phyloP scores from a whole-genome alignment of 2,797 vertebrate genomes.

The Tapirus indicus region DNA sequence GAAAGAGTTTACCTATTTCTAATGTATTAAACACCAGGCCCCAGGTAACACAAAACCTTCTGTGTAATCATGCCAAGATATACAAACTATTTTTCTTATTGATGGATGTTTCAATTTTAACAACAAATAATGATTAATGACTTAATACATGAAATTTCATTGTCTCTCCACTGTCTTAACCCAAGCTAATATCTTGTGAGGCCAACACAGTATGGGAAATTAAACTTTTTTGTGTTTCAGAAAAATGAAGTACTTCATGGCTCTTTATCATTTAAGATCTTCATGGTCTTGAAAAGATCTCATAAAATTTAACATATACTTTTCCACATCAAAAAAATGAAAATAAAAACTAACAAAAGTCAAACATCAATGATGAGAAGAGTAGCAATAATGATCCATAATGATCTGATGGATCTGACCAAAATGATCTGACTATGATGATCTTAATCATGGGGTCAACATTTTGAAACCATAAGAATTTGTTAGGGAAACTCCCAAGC shows the following conservation, averaged over 20 bases:
- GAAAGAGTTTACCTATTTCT: background rate
- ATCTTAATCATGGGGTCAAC: background rate
- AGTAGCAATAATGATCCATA: background rate
- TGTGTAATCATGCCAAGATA: background rate
- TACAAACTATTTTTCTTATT: background rate
- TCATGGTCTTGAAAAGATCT: background rate
- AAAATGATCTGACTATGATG: background rate
- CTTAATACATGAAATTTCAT: background rate
- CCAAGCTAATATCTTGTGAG: background rate
- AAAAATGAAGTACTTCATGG: background rate
- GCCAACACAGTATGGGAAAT: background rate
- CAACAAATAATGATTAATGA: background rate
- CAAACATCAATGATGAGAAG: background rate
- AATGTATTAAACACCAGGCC: background rate
- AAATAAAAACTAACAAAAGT: background rate
- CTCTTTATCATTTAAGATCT: background rate
- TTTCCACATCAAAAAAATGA: background rate
- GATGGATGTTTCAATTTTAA: background rate
- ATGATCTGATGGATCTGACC: background rate
- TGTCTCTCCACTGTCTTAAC: background rate
- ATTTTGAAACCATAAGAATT: background rate
- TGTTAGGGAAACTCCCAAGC: background rate
- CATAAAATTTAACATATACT: background rate
- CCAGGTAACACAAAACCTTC: background rate
- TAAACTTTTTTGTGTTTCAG: background rate